Evolutionary conservation across 2,888 invertebrate species (phyloP), one percentile per base, ranked within the genome.

Genomic region (Stictocephala bisonia): DNA sequence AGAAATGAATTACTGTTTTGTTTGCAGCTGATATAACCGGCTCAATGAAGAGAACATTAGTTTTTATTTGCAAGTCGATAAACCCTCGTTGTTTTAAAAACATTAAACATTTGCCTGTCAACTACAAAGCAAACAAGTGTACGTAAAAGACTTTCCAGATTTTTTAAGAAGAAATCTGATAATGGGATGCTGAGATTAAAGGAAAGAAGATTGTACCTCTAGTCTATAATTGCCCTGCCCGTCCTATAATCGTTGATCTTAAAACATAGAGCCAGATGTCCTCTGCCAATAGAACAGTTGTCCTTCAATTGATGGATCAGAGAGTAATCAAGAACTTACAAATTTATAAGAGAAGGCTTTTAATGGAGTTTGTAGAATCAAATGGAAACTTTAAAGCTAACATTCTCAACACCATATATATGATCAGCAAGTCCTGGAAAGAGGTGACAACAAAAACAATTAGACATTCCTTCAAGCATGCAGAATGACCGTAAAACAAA

Each of bases 81-180:
- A 53, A 53, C 7, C 53, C 53, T 4, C 53, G 53, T 11, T 53
- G 53, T 53, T 53, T 53, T 53, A 53, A 53, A 53, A 53, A 53
- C 20, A 53, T 53, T 24, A 58, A 22, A n/a, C 7, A 4, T 58
- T 27, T 58, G 15, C 31, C 58, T 22, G 27, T 58, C 26, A 26
- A 2, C 15, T 26, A 58, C 27, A 58, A 58, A 58, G 58, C 58
- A 18, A 26, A 58, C 20, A 58, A 58, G 15, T 15, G 13, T 26
- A 29, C 31, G 2, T 58, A 29, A 29, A 58, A 27, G 31, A 58
- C 50, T 48, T 48, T n/a, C n/a, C 18, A 48, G 15, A 18, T 48
- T 48, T 48, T 48, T 35, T 7, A 35, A 35, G 35, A 35, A 35
- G 35, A 7, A 13, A 35, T 35, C 6, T 13, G 35, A 48, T 9